phyloP scores from a whole-genome alignment of 2,797 vertebrate genomes.

The Hipposideros larvatus region DNA sequence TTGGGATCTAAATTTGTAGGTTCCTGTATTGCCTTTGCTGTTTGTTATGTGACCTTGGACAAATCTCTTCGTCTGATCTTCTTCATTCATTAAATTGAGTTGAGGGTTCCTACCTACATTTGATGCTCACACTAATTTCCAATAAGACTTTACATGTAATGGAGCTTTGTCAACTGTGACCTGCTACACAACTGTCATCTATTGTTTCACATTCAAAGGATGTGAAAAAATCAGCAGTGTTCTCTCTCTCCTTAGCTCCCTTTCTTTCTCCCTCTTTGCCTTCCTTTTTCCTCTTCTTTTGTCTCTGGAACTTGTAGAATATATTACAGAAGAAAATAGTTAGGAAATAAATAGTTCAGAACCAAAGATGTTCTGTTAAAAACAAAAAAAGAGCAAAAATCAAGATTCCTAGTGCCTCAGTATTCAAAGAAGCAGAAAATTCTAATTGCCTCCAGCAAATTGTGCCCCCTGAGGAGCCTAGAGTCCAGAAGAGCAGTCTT shows the following conservation, averaged over 20 bases:
- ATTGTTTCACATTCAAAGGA: constrained; percentile 42
- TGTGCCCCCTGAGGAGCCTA: neutral
- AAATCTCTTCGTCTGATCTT: neutral
- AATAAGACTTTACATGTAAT: neutral
- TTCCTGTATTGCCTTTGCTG: neutral
- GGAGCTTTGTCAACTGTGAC: constrained; percentile 42
- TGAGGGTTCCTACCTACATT: neutral
- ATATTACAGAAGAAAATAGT: neutral
- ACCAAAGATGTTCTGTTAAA: neutral
- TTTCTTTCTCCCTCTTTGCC: neutral
- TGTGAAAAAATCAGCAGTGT: neutral
- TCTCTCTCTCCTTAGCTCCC: neutral
- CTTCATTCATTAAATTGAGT: neutral
- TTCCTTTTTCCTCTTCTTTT: neutral
- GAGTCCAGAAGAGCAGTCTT: neutral
- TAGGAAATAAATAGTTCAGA: constrained; percentile 45
- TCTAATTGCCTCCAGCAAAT: neutral
- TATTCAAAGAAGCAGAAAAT: constrained; percentile 33
- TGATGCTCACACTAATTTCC: neutral
- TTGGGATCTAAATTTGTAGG: neutral
- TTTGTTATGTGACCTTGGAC: neutral
- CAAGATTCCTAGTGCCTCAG: neutral
- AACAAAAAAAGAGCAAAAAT: constrained; percentile 21
- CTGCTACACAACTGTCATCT: neutral
- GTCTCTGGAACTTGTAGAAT: neutral